Evolutionary conservation across 2,113 vertebrate genomes (phyloP).

Genomic region (Phrynosoma blainvillii): DNA sequence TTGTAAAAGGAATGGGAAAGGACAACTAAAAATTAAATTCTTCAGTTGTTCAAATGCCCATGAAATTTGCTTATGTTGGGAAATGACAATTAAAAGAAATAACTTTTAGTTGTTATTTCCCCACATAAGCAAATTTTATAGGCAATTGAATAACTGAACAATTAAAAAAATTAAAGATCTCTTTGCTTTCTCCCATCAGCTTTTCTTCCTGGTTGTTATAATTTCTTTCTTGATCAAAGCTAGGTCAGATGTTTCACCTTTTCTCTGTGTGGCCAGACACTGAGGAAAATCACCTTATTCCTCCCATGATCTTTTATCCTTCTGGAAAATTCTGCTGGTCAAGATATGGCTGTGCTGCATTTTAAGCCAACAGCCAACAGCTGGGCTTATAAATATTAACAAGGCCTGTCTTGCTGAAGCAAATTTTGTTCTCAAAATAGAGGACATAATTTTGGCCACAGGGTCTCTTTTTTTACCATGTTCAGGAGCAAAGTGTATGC

Average conservation of each 20-base stretch:
- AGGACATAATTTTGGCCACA: not conserved
- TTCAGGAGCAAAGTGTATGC: not conserved
- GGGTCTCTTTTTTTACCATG: not conserved
- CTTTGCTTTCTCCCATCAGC: not conserved
- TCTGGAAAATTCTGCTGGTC: slow-evolving; percentile 2
- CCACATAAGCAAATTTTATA: not conserved
- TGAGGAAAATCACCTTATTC: not conserved
- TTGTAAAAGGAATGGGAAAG: not conserved
- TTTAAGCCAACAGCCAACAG: slow-evolving; percentile 5
- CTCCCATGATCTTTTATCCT: not conserved
- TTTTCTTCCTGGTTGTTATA: not conserved
- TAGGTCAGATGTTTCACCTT: not conserved
- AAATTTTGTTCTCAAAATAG: not conserved
- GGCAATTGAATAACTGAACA: not conserved
- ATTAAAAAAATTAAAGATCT: not conserved
- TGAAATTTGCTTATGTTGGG: too few relatives aligned
- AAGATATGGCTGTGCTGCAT: not conserved
- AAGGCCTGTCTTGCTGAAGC: not conserved
- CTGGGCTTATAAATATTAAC: not conserved
- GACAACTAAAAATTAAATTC: too few relatives aligned
- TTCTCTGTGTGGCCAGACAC: not conserved
- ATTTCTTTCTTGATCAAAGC: not conserved
- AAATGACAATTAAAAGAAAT: too few relatives aligned
- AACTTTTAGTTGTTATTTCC: not conserved
- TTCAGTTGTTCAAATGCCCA: too few relatives aligned